Evolutionary conservation across 2,797 vertebrate genomes (phyloP).

Genomic region (Pangasius sanitwongsei): DNA sequence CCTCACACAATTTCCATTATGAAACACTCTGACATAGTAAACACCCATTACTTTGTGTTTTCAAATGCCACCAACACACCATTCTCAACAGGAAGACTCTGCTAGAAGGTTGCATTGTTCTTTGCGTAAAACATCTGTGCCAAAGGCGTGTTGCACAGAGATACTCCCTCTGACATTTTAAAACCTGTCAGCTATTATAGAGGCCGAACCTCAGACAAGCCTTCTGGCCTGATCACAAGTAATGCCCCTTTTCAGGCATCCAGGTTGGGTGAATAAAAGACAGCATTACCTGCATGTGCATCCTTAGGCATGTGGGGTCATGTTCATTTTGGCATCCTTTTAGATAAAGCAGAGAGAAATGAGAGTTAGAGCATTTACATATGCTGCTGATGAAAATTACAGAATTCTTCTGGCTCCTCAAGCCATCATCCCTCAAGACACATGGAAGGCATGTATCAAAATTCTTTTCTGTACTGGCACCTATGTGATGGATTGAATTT

Average conservation of each 20-base stretch:
- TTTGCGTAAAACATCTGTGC: constrained; percentile 9
- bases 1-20: background rate
- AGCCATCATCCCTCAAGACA: background rate
- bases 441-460: background rate
- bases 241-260: background rate
- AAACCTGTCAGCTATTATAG: constrained; percentile 20
- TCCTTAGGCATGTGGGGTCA: background rate
- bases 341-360: background rate
- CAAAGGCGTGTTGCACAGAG: constrained; percentile 26
- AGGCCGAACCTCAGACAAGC: constrained; percentile 4
- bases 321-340: background rate
- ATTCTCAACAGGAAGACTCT: constrained; percentile 2
- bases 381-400: background rate
- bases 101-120: background rate
- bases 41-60: constrained; percentile 21
- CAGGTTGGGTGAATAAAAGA: background rate
- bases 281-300: background rate
- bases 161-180: constrained; percentile 45
- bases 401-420: background rate
- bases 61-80: constrained; percentile 12
- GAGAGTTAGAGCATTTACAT: background rate
- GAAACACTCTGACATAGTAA: background rate
- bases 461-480: background rate
- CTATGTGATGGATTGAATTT: background rate
- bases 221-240: constrained; percentile 5